phyloP scores from a whole-genome alignment of 1,140 invertebrate genomes.

The Rhagoletis zephyria region DNA sequence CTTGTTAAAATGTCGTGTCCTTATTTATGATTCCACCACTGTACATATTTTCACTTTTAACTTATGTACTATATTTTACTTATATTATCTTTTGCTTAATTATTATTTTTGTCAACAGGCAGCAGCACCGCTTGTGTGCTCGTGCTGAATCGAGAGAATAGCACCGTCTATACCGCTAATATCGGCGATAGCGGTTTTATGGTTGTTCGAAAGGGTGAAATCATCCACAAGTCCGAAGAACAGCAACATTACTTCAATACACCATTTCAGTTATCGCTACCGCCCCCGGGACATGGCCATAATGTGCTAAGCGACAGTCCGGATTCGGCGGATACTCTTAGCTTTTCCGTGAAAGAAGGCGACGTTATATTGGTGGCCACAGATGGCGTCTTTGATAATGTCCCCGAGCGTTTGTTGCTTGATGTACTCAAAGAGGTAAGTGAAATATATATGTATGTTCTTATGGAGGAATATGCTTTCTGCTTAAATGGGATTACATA shows the following conservation, averaged over 20 bases:
- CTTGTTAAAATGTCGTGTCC: too few relatives aligned
- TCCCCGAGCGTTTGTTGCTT: slow-evolving; percentile 88
- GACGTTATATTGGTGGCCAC: slow-evolving; percentile 96
- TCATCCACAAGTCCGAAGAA: slow-evolving; percentile 93
- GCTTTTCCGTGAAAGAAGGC: slow-evolving; percentile 92
- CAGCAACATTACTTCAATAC: slow-evolving; percentile 99
- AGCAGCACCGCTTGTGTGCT: slow-evolving; percentile 98
- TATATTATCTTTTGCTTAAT: not conserved
- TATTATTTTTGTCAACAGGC: slow-evolving; percentile 75
- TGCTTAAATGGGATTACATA: too few relatives aligned
- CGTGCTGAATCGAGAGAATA: slow-evolving; percentile 90
- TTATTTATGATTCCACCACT: too few relatives aligned
- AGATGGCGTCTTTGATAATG: slow-evolving; percentile 98
- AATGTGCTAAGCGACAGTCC: slow-evolving; percentile 92
- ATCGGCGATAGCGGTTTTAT: slow-evolving; percentile 99
- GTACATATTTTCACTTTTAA: too few relatives aligned
- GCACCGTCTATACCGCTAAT: slow-evolving; percentile 93
- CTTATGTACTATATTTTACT: not conserved
- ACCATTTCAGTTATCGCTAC: slow-evolving; percentile 94
- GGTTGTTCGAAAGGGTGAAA: slow-evolving; percentile 87
- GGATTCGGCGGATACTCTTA: slow-evolving; percentile 90
- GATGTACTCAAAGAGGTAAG: slow-evolving; percentile 72
- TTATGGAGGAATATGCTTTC: too few relatives aligned
- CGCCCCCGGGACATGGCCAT: slow-evolving; percentile 89
- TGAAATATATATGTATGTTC: not conserved